Evolutionary conservation across 2,888 invertebrate genomes (phyloP).

Genomic region (Synergus umbraculus): DNA sequence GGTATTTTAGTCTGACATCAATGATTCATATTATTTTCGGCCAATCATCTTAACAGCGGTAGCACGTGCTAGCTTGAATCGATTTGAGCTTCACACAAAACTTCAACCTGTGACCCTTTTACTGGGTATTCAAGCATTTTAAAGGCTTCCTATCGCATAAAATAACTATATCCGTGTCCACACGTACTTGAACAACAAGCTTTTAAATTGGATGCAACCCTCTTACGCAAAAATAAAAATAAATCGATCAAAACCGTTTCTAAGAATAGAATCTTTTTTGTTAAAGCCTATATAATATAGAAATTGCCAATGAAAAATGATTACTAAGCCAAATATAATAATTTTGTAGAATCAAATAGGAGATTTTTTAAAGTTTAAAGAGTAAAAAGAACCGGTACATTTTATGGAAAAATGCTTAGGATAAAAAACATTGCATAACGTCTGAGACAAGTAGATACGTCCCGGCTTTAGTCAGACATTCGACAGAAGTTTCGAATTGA

Average conservation of each 20-base stretch:
- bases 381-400: too few relatives aligned
- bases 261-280: not conserved
- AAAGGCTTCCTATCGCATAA: conserved; percentile 49
- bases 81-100: not conserved
- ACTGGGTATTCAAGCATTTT: conserved; percentile 47
- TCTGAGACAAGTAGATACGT: not conserved
- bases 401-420: too few relatives aligned
- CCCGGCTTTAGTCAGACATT: not conserved
- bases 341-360: too few relatives aligned
- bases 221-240: not conserved
- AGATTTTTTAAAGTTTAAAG: too few relatives aligned
- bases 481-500: not conserved
- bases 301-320: too few relatives aligned
- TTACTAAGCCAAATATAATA: too few relatives aligned
- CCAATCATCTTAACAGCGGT: not conserved
- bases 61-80: not conserved
- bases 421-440: too few relatives aligned
- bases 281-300: too few relatives aligned
- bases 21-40: conserved; percentile 15
- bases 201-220: not conserved
- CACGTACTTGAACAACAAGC: not conserved
- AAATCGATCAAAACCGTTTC: not conserved
- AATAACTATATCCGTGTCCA: conserved; percentile 37
- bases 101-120: conserved; percentile 45
- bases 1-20: conserved; percentile 10